Evolutionary conservation across 2,797 vertebrate species (phyloP).

Genomic region (Rhabdomys pumilio): DNA sequence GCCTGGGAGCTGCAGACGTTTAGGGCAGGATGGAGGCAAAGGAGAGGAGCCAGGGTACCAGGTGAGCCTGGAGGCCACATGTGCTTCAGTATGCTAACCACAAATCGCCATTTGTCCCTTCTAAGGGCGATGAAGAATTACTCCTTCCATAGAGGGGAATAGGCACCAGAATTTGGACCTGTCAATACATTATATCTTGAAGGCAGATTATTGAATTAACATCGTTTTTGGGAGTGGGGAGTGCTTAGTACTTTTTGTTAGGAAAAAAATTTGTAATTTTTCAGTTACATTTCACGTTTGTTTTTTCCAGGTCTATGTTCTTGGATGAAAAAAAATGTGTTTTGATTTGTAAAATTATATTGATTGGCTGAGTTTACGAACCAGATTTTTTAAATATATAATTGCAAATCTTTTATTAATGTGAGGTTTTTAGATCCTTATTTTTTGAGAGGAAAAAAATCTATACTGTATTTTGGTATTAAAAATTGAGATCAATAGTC

Average conservation of each 20-base stretch:
- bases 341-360: conserved; percentile 37
- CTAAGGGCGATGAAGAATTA: too few species aligned
- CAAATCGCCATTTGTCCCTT: too few species aligned
- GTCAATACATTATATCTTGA: background rate
- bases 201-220: conserved; percentile 39
- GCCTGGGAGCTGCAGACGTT: background rate
- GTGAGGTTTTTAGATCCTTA: background rate
- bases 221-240: background rate
- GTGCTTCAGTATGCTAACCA: background rate
- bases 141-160: too few species aligned
- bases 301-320: conserved; percentile 36
- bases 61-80: background rate
- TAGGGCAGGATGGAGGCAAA: background rate
- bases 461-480: conserved; percentile 64
- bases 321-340: conserved; percentile 4
- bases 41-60: background rate
- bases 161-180: background rate
- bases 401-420: conserved; percentile 67
- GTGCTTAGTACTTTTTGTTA: conserved; percentile 34
- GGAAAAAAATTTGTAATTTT: conserved; percentile 28
- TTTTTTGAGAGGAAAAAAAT: background rate
- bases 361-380: background rate
- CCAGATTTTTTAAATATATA: background rate
- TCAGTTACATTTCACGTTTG: background rate
- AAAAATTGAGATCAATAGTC: conserved; percentile 64